Evolutionary conservation across 1,140 invertebrate genomes (phyloP).

Genomic region (Brachionus rubens): DNA sequence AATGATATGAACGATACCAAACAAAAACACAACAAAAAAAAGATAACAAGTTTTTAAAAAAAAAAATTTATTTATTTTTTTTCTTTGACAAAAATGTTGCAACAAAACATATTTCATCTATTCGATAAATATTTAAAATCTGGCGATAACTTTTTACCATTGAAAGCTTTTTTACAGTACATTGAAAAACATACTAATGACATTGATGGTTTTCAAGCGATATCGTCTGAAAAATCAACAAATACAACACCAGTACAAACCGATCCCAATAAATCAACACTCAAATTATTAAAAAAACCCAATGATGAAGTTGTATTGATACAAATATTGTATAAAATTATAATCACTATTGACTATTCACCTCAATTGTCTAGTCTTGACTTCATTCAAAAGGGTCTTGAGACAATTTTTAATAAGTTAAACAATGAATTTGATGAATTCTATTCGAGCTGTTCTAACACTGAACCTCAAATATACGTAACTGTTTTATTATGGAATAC

Average conservation of each 20-base stretch:
- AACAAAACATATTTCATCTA: conserved; percentile 8
- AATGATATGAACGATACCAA: too few species aligned
- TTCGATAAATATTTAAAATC: conserved; percentile 32
- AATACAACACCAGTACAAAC: not conserved
- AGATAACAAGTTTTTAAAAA: too few species aligned
- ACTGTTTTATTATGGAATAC: conserved; percentile 27
- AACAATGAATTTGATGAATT: conserved; percentile 22
- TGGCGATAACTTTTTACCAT: conserved; percentile 14
- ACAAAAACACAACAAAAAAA: too few species aligned
- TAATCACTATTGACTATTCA: conserved; percentile 39
- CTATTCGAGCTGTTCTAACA: not conserved
- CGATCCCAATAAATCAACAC: not conserved
- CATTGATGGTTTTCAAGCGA: not conserved
- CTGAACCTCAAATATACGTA: conserved; percentile 32
- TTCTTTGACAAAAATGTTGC: too few species aligned
- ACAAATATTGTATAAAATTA: conserved; percentile 14
- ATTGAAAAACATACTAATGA: not conserved
- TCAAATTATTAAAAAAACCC: not conserved
- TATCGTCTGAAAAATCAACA: not conserved
- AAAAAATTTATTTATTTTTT: too few species aligned
- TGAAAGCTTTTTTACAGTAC: conserved; percentile 28
- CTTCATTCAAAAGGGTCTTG: conserved; percentile 12
- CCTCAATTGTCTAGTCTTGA: conserved; percentile 14
- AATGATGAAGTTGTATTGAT: not conserved
- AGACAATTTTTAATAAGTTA: conserved; percentile 21